Evolutionary conservation across 2,797 vertebrate species (phyloP), one percentile per base, ranked within the genome.

Genomic region (Myripristis jacobus): DNA sequence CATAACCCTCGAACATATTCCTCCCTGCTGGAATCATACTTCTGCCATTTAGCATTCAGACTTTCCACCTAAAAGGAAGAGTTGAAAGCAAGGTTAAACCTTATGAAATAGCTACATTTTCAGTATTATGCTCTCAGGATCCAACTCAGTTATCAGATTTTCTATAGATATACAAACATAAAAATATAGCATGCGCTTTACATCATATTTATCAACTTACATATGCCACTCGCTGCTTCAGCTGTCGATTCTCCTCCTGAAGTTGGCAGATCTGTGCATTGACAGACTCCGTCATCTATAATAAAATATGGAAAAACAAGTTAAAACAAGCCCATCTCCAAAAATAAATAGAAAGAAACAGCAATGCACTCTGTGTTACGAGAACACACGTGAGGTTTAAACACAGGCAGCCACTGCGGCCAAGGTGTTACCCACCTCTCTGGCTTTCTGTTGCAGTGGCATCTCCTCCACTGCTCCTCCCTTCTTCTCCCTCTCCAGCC

Each of bases 31-130:
- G 94, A 94, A 0, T 98, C 96, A 0, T 98, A 98, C 68, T 94
- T 97, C 90, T 99, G 97, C 97, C 97, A 99, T 58, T 95, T 96
- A 1, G 95, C 92, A 4, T 99, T 99, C 67, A 99, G 92, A 73
- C 92, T 93, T 86, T 98, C 96, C 12, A 98, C 97, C 97, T 98
- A 80, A 29, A 73, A 52, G 16, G 9, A 21, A 11, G 13, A 66
- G 31, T 41, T 44, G 31, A 19, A 1, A 36, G 43, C 16, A 3
- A 46, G 1, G 48, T 73, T 15, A 54, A 19, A 41, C n/a, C n/a
- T 41, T 19, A 18, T 16, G n/a, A 59, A 36, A 56, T 31, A 5
- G 8, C 7, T 1, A 29, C 8, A 12, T 15, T 10, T 22, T 70
- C 3, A 3, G 46, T 10, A 31, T 47, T 53, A 29, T 41, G 38